Base-by-base conservation (phyloP, 2,113 vertebrate species). In the Trematomus loennbergii region DNA sequence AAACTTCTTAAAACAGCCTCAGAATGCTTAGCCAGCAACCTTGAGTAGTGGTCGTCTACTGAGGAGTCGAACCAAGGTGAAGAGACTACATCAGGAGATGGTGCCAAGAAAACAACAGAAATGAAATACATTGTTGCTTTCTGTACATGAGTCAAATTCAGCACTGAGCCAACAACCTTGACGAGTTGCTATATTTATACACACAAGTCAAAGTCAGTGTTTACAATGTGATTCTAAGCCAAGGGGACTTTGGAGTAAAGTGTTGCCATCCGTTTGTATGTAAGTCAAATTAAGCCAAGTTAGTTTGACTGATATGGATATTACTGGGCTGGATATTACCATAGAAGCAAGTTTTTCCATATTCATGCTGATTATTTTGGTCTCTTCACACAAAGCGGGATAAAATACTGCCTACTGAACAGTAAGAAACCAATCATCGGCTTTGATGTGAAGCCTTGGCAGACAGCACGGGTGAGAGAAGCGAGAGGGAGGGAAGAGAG, bases 291-390 rank as follows among this genome's bases (percentile, higher is more conserved):
- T 88, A 91, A 91, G 91, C 90, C 89, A 92, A 89, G 92, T 91
- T 87, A 81, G 82, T 91, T 85, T 89, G 83, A 92, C 84, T 93
- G 90, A 93, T 92, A 93, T 93, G 92, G 92, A 93, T 93, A 93
- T 94, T 88, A 88, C 83, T 83, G 81, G 53, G 81, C 79, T 86
- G 87, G 82, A 92, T 90, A 91, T 91, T 92, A 93, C 87, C 91
- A 93, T 88, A 84, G 85, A 88, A 88, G 88, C 87, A 80, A 66
- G 49, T 89, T 88, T 88, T 88, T 91, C 89, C 90, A 94, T 93
- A 93, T 94, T 94, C 89, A 94, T 93, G 88, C 85, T 90, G 90
- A 93, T 93, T 94, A 93, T 93, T 93, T 93, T 90, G 79, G 91
- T 92, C 87, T 91, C 81, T 88, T 81, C 82, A 86, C 88, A 90